Base-by-base conservation (phyloP, 2,113 vertebrate genomes). In the Syngnathus scovelli region DNA sequence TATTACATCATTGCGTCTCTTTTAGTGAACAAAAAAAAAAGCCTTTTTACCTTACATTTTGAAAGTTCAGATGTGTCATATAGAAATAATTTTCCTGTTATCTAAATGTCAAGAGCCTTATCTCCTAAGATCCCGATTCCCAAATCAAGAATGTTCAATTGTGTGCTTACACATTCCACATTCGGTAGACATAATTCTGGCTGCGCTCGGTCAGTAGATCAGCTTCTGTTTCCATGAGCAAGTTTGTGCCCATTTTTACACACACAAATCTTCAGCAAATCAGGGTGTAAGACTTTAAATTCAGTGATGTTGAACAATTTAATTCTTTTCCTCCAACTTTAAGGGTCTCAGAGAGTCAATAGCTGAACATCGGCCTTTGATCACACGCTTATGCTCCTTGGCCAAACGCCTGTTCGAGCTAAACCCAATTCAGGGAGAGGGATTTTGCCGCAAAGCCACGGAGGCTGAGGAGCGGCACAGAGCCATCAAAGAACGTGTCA, bases 261-360 rank as follows among this genome's bases (percentile, higher is more conserved):
- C n/a, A 21, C 8, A 1, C n/a, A 21, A 23, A 11, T 23, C 4
- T 55, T 55, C 13, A 55, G 18, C 6, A 49, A 19, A 27, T 55
- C 21, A 23, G 54, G 54, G 11, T 10, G 4, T 4, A 55, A 13
- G 55, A 36, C 27, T 36, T 58, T 36, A 5, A 58, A 36, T 2
- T 36, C 13, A 39, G 33, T 72, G 2, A 62, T 56, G n/a, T 46
- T 23, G 38, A 68, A 71, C 3, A 7, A 21, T 19, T 33, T 58
- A 7, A 58, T 11, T 67, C 37, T 19, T n/a, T 70, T 2, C 67
- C 52, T 80, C 39, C 12, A 71, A 38, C 64, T 0, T 0, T 74
- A 10, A 95, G 94, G 79, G 86, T 66, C 81, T 95, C 61, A 91
- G 93, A 21, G 94, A 95, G 79, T 93, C 93, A 10, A 85, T 93